phyloP scores from a whole-genome alignment of 2,797 vertebrate genomes.

The Poecilia wingei region DNA sequence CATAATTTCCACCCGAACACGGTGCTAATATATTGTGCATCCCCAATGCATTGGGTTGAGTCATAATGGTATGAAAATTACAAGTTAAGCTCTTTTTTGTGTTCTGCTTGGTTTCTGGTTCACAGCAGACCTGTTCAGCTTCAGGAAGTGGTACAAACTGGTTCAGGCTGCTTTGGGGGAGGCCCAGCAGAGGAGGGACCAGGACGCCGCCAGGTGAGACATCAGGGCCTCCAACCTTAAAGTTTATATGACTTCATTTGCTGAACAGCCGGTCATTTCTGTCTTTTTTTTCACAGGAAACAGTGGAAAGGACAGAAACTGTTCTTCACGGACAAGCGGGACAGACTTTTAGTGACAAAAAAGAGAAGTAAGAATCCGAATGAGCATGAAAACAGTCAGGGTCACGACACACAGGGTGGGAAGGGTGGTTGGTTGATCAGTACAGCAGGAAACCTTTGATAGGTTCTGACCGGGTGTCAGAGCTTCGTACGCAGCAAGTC shows the following conservation, averaged over 20 bases:
- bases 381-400: neutral
- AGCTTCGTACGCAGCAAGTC: neutral
- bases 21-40: neutral
- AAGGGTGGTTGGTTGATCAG: neutral
- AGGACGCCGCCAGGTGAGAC: slow-evolving; percentile 59
- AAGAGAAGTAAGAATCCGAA: slow-evolving; percentile 47
- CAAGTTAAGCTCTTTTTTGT: neutral
- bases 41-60: neutral
- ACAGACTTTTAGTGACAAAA: slow-evolving; percentile 6
- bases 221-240: neutral
- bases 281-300: slow-evolving; percentile 40
- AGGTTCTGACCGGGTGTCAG: neutral
- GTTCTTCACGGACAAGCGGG: neutral
- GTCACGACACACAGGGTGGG: neutral
- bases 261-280: no score
- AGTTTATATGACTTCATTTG: neutral
- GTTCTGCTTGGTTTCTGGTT: neutral
- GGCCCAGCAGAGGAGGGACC: slow-evolving; percentile 40
- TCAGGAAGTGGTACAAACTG: slow-evolving; percentile 72
- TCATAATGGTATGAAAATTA: neutral
- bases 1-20: no score
- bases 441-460: neutral
- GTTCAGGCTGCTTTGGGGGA: slow-evolving; percentile 55
- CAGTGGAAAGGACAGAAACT: slow-evolving; percentile 50
- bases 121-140: slow-evolving; percentile 62